Evolutionary conservation across 1,140 invertebrate species (phyloP), one percentile per base, ranked within the genome.

Genomic region (Pygmarrhopalites habei): DNA sequence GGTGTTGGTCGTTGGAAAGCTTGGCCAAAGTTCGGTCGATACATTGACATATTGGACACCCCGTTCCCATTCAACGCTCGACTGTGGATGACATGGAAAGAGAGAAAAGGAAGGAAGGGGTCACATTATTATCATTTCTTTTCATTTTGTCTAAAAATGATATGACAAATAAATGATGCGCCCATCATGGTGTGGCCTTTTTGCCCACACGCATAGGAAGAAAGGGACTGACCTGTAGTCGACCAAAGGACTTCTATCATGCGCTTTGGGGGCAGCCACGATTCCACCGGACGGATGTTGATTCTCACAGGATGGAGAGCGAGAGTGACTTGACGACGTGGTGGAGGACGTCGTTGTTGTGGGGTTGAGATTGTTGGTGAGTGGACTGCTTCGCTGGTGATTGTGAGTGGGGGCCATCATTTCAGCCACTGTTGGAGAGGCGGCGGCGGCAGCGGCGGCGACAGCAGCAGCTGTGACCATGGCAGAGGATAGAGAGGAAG

Each of bases 21-120:
- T 44, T 71, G 69, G 39, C 66, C 64, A 60, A 71, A 68, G 60
- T 68, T 71, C 26, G 69, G 69, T 66, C 66, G 60, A 61, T 71
- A 71, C 65, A 71, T 67, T 52, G 68, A 70, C 68, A 70, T 67
- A 39, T 56, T 68, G 15, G 63, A 39, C 25, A 66, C 62, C 23
- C 63, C 65, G 58, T 60, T 65, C 25, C 68, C 68, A 47, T 69
- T 69, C 52, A 69, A 60, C 35, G 64, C 53, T 55, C 67, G 61
- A 49, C 67, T 68, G 63, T 12, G 43, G 58, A 56, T n/a, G n/a
- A n/a, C n/a, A n/a, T n/a, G n/a, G n/a, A n/a, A n/a, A n/a, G n/a
- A n/a, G n/a, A 44, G 4, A 29, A 61, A 25, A 57, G 15, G 41
- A 41, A 10, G 35, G n/a, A 43, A n/a, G 19, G 44, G n/a, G n/a